Evolutionary conservation across 2,797 vertebrate species (phyloP), one percentile per base, ranked within the genome.

Genomic region (Diglossa cyanea): DNA sequence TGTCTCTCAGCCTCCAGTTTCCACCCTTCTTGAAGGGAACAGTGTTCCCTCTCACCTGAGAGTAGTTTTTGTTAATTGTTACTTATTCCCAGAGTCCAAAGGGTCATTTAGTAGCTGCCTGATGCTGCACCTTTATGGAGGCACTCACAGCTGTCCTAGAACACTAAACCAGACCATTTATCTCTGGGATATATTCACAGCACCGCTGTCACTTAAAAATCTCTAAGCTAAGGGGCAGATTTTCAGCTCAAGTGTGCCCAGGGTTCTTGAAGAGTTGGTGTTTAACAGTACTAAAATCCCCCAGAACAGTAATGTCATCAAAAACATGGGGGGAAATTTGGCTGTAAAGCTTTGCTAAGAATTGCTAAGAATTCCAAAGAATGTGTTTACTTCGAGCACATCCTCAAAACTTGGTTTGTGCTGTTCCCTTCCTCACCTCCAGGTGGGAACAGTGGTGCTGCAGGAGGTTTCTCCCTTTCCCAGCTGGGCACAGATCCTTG

Each of bases 61-160:
- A 78, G 84, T 40, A 30, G 15, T 30, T 86, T 84, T 89, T 93
- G 83, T 94, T 93, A 80, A 78, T 74, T 86, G 60, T 80, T 58
- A 74, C 33, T 84, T 67, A 61, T 15, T 78, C 31, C 42, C 61
- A 72, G 66, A 76, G 31, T 60, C 60, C 55, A 70, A 82, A 88
- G 24, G 19, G 44, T 67, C 26, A 33, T 66, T 67, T 58, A 63
- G 33, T 24, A 48, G 50, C n/a, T 42, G 66, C 30, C 13, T 42
- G 62, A 37, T 54, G 60, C 50, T n/a, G 45, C 35, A 42, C 8
- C 18, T 82, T 82, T 47, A 19, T 30, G 0, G 0, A 31, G 23
- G 13, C 5, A 2, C 37, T 70, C 47, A 35, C 57, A 68, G 33
- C 55, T 42, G 16, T 35, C 50, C 77, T 73, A 30, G 47, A 66